Percentiles rank a stretch among this genome's conserved stretches.
Evolutionary conservation across 2,888 invertebrate genomes (phyloP).

Genomic region (Magallana nippona): DNA sequence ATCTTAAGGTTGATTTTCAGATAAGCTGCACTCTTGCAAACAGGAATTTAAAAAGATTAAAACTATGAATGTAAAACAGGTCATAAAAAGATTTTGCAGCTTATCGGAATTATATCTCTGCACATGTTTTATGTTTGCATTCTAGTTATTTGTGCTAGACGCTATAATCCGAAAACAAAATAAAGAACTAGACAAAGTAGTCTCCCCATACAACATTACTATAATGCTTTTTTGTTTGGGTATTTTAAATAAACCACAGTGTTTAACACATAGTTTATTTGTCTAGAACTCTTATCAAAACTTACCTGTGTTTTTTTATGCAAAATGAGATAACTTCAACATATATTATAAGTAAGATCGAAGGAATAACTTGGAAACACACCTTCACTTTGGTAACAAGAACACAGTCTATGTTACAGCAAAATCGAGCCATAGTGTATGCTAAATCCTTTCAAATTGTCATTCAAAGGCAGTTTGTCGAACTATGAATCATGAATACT

Average conservation of each 20-base stretch:
- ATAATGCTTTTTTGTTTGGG: background rate
- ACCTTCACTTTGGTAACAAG: background rate
- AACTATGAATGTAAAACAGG: conserved; percentile 8
- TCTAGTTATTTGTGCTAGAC: background rate
- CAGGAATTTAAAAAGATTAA: conserved; percentile 20
- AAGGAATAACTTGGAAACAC: background rate
- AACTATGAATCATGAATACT: conserved; percentile 22
- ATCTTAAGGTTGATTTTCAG: background rate
- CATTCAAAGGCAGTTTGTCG: conserved; percentile 8
- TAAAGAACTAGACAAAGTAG: background rate
- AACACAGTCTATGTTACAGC: background rate
- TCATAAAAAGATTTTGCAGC: background rate
- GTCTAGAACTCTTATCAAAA: conserved; percentile 3
- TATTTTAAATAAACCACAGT: conserved; percentile 1
- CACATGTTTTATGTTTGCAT: background rate
- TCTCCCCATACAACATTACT: background rate
- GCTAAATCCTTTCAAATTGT: conserved; percentile 7
- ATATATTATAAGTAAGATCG: too few species aligned
- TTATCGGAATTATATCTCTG: background rate
- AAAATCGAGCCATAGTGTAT: conserved; percentile 1
- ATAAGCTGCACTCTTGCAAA: conserved; percentile 10
- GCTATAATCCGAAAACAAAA: conserved; percentile 6
- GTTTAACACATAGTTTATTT: background rate
- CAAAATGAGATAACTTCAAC: background rate
- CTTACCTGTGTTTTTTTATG: conserved; percentile 26